A percentile compares a stretch with the other conserved stretches of the same genome.
These are phyloP conservation scores for Drosophila kambysellisi DNA, from an alignment of 2,888 invertebrate species.

Conservation along the genomic window DNA sequence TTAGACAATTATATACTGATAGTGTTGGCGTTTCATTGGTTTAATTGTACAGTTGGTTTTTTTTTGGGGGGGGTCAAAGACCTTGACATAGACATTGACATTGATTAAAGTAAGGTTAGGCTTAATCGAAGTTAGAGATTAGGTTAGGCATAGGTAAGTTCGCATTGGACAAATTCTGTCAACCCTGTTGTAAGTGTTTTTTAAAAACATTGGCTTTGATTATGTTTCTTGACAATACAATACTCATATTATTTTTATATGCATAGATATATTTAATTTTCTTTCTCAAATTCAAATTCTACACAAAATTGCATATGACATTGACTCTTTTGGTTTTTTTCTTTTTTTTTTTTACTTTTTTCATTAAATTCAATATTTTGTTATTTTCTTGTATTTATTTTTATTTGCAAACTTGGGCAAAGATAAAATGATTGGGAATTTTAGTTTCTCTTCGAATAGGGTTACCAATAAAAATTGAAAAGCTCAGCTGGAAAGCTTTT, in stretches of 20 bases:
- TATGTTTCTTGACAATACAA: constrained; percentile 66
- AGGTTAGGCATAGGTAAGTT: constrained; percentile 47
- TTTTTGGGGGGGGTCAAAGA: constrained; percentile 7
- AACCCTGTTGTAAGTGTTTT: constrained; percentile 64
- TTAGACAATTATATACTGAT: constrained; percentile 66
- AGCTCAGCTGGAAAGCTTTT: constrained; percentile 50
- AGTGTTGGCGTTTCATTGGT: constrained; percentile 53
- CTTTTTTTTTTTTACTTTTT: constrained; percentile 13
- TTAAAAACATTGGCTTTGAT: constrained; percentile 71
- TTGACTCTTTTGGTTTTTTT: constrained; percentile 31
- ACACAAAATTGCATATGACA: constrained; percentile 68
- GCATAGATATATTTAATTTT: constrained; percentile 40
- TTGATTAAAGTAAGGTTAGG: constrained; percentile 55
- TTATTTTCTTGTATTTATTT: constrained; percentile 22
- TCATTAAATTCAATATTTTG: constrained; percentile 31
- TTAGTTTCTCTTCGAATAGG: constrained; percentile 30
- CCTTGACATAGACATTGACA: constrained; percentile 61
- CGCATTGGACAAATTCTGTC: constrained; percentile 51
- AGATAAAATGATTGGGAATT: constrained; percentile 39
- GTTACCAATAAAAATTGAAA: constrained; percentile 43
- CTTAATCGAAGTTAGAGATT: constrained; percentile 36
- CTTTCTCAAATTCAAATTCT: constrained; percentile 58
- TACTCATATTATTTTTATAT: constrained; percentile 43
- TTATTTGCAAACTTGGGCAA: constrained; percentile 32
- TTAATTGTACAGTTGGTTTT: constrained; percentile 49